Evolutionary conservation across 2,888 invertebrate species (phyloP).

Genomic region (Plebejus argus): DNA sequence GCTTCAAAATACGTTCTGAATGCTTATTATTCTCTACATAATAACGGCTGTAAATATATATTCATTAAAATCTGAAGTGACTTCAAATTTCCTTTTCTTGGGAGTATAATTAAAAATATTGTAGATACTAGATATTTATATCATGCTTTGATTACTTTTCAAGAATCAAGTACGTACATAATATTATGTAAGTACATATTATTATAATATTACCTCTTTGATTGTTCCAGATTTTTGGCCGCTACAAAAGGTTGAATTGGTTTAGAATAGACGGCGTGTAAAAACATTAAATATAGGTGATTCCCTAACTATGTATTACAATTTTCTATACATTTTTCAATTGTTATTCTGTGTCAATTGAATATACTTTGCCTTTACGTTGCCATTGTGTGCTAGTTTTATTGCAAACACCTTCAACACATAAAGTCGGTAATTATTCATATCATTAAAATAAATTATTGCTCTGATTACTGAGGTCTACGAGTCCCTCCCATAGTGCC

Average conservation of each 20-base stretch:
- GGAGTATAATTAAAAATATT: not conserved
- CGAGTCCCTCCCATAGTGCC: slow-evolving; percentile 6
- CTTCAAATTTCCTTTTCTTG: slow-evolving; percentile 5
- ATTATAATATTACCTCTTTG: no score
- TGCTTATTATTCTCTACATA: slow-evolving; percentile 5
- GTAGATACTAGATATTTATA: no score
- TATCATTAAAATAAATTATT: slow-evolving; percentile 18
- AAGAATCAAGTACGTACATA: not conserved
- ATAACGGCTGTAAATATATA: not conserved
- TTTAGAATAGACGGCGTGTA: no score
- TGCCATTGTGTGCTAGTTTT: not conserved
- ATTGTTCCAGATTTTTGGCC: no score
- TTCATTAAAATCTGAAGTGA: not conserved
- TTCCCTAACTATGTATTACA: no score
- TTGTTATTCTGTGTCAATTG: not conserved
- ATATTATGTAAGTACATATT: no score
- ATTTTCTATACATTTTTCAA: not conserved
- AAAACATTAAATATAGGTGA: no score
- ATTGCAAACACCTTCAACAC: not conserved
- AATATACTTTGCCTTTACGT: not conserved
- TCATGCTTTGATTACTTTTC: not conserved
- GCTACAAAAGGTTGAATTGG: no score
- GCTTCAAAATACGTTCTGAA: slow-evolving; percentile 27
- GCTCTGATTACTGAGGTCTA: slow-evolving; percentile 15
- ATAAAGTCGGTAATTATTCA: not conserved